Evolutionary conservation across 2,888 invertebrate genomes (phyloP), one percentile per base, ranked within the genome.

Genomic region (Arctia plantaginis): DNA sequence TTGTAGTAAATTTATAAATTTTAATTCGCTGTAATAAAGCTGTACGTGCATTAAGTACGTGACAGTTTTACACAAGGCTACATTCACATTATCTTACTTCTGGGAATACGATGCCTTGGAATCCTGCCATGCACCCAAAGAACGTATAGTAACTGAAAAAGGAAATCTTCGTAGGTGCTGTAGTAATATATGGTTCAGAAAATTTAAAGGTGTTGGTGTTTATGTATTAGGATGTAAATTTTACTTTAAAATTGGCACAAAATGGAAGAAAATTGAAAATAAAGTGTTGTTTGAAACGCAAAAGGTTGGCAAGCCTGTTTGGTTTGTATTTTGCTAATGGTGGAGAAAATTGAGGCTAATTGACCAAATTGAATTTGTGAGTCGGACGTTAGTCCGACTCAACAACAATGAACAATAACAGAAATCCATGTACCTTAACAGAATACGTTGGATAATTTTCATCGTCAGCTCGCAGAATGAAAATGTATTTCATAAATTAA

Each of bases 21-120:
- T n/a, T 6, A n/a, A 66, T 62, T 1, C 13, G 39, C 4, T 27
- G 27, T 27, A 39, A 18, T 47, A 20, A 64, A 13, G 55, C 3
- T 62, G 30, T 68, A 74, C 71, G 68, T 82, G 81, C 84, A 81
- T 87, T 82, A 91, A n/a, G 30, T 41, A 47, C 89, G 89, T 90
- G 90, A 89, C 85, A 81, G 87, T 89, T 91, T 90, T 90, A 88
- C 90, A 88, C 90, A 89, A 90, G 85, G 86, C 84, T 77, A 75
- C 65, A 71, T 81, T 83, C 80, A 82, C 86, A 89, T 91, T 90
- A 90, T 90, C 89, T 86, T 80, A 81, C 87, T 85, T 87, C 84
- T 78, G 87, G 83, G 87, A 85, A 80, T 78, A 75, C 44, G 77
- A 79, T 73, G 82, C 85, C 81, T 90, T 91, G 91, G 91, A 89